phyloP scores from a whole-genome alignment of 1,140 invertebrate species.

The Ostrea edulis region DNA sequence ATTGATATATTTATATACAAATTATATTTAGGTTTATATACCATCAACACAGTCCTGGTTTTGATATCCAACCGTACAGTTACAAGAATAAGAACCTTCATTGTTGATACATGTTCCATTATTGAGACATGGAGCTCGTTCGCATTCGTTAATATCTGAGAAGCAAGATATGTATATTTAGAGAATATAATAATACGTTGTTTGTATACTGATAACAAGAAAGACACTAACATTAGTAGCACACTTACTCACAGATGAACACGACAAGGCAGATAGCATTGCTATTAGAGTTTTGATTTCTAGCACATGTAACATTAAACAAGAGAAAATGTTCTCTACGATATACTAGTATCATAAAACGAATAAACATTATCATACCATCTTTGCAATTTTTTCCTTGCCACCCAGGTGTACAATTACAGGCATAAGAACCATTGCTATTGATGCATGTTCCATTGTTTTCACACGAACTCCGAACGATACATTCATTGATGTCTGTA shows the following conservation, averaged over 20 bases:
- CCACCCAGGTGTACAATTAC: conserved; percentile 94
- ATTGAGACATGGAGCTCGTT: conserved; percentile 15
- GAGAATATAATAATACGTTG: conserved; percentile 47
- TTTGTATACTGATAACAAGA: too few relatives aligned
- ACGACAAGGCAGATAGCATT: too few relatives aligned
- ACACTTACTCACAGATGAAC: too few relatives aligned
- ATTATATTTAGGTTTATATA: neutral
- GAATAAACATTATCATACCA: neutral
- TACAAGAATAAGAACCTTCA: conserved; percentile 39
- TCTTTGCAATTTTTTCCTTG: conserved; percentile 86
- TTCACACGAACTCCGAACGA: conserved; percentile 85
- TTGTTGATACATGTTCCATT: conserved; percentile 37
- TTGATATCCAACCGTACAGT: conserved; percentile 22
- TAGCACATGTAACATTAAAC: too few relatives aligned
- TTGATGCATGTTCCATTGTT: conserved; percentile 97
- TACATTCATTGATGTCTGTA: conserved; percentile 52
- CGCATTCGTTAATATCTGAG: conserved; percentile 50
- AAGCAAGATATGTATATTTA: conserved; percentile 37
- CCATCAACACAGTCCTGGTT: conserved; percentile 66
- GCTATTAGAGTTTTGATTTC: too few relatives aligned
- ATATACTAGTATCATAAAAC: too few relatives aligned
- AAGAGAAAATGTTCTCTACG: too few relatives aligned
- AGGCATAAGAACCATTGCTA: conserved; percentile 77
- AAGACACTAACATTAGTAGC: too few relatives aligned
- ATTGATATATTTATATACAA: too few relatives aligned